Conservation (phyloP, 2,888 invertebrate species). For the Hyposoter dolosus region DNA sequence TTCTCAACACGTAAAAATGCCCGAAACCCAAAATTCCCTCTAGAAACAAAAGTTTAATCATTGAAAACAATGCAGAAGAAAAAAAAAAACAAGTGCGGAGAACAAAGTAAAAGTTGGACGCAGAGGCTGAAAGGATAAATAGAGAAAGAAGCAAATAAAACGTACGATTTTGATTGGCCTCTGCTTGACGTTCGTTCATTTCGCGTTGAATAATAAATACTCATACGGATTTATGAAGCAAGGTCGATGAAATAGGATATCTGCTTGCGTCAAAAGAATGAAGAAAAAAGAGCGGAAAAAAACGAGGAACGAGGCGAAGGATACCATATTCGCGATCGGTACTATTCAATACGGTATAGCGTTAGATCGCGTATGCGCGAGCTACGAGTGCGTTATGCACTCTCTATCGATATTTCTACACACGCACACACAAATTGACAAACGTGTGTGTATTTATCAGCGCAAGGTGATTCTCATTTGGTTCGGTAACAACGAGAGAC, state of each 20-base stretch:
- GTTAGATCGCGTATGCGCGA: slow-evolving; percentile 11
- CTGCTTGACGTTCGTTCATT: neutral
- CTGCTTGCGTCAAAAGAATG: slow-evolving; percentile 48
- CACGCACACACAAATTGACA: neutral
- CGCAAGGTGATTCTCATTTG: slow-evolving; percentile 63
- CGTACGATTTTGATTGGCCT: neutral
- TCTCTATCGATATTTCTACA: neutral
- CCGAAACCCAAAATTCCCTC: too few species aligned
- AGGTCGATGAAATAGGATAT: slow-evolving; percentile 66
- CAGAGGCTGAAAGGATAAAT: neutral
- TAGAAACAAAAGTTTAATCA: too few species aligned
- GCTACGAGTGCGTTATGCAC: slow-evolving; percentile 2
- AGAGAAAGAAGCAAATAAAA: neutral
- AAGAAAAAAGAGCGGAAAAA: slow-evolving; percentile 36
- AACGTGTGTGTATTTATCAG: slow-evolving; percentile 36
- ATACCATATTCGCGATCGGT: slow-evolving; percentile 58
- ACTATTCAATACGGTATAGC: slow-evolving; percentile 10
- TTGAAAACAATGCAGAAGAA: too few species aligned
- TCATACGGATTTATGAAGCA: slow-evolving; percentile 53
- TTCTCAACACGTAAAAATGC: too few species aligned
- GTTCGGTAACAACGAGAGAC: slow-evolving; percentile 49
- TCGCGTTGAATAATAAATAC: slow-evolving; percentile 41
- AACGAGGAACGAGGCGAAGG: slow-evolving; percentile 63
- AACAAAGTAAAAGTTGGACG: slow-evolving; percentile 1
- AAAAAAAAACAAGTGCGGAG: neutral